Conservation (phyloP, 2,113 vertebrate genomes). For the Oreochromis aureus region DNA sequence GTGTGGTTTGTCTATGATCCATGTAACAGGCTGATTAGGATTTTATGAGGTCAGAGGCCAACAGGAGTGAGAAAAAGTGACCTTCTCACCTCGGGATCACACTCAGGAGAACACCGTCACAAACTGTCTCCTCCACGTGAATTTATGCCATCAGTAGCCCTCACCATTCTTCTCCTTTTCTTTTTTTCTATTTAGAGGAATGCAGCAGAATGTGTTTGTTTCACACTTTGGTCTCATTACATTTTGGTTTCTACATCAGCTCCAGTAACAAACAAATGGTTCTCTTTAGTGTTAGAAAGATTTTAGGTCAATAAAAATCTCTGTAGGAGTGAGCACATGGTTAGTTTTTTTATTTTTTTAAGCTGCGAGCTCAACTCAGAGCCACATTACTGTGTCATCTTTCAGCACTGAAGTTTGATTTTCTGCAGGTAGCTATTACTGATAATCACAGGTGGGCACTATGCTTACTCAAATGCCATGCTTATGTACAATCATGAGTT, state of each 20-base stretch:
- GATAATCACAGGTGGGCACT: neutral
- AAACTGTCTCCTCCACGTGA: constrained; percentile 14
- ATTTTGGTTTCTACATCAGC: neutral
- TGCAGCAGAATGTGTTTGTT: neutral
- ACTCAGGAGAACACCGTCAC: constrained; percentile 30
- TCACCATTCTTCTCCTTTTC: neutral
- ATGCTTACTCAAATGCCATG: neutral
- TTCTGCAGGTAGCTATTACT: neutral
- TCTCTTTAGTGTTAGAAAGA: neutral
- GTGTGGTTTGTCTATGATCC: constrained; percentile 32
- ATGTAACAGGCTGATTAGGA: constrained; percentile 57
- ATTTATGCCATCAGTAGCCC: constrained; percentile 10
- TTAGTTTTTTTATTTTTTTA: neutral
- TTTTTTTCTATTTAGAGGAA: neutral
- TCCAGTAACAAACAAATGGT: neutral
- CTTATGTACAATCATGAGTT: neutral
- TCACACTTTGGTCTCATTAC: neutral
- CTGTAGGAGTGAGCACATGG: neutral
- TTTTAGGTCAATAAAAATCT: constrained; percentile 6
- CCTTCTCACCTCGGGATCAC: constrained; percentile 34
- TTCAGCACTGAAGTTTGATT: neutral
- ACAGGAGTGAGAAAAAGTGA: constrained; percentile 33
- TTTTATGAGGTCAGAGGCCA: constrained; percentile 66
- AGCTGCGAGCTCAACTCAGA: neutral
- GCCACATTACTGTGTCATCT: neutral